Base-by-base conservation (phyloP, 2,888 invertebrate species). In the Fragum fragum region DNA sequence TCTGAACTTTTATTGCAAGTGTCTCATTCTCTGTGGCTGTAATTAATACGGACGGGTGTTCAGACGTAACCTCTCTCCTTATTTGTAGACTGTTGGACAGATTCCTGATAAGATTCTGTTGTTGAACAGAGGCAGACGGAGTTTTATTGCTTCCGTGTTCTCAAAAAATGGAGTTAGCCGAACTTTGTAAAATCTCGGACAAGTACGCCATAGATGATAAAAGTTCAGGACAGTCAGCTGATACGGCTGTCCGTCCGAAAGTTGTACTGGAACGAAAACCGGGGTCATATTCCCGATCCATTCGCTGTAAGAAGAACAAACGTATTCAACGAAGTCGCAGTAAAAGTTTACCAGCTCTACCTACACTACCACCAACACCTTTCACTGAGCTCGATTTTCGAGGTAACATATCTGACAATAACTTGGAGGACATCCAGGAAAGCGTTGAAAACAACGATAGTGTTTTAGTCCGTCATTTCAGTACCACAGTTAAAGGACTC, bases 401-500 rank as follows among this genome's bases (percentile, higher is more conserved):
- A 21, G 63, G 32, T 14, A 73, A 73, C 59, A 36, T 59, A 1
- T 61, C 59, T 26, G 59, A 73, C 39, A 39, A 76, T n/a, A 52
- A 63, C 9, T 21, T 39, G 9, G 59, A 36, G 59, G 57, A 57
- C 14, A 73, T 42, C 2, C 55, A 71, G 23, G 77, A 79, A 57
- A 23, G 14, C n/a, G 26, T 36, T 11, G 68, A 69, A 11, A 28
- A 47, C 23, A 61, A 57, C 39, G 81, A 81, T 1, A 59, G 69
- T 9, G 66, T 70, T 5, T 77, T 72, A 11, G 78, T 72, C 1
- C 96, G 99, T 88, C 98, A 98, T 95, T 99, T 99, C 95, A 97
- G 97, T 91, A 98, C 98, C 91, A 98, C 98, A 39, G 97, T 97
- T 94, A 97, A 97, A 94, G 98, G 98, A 28, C 97, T 98, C 66